A percentile compares a stretch with the other conserved stretches of the same genome.
These are phyloP conservation scores for Zele albiditarsus DNA, from an alignment of 2,888 invertebrate genomes.

Conservation along the genomic window DNA sequence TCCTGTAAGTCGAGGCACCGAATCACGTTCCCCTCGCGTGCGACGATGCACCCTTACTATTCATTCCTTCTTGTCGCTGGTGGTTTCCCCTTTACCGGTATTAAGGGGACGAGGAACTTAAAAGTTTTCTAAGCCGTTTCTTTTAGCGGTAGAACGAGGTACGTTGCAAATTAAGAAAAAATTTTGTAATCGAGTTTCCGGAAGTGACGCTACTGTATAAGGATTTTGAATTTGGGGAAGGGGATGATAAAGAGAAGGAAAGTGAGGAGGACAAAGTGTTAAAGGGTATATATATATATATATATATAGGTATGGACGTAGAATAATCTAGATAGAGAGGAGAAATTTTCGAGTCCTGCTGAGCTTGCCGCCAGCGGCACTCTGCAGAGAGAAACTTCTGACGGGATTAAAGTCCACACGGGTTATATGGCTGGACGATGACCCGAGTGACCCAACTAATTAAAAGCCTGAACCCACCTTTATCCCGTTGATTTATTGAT, in stretches of 20 bases:
- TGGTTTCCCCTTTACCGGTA: conserved; percentile 1
- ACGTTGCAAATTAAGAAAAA: conserved; percentile 58
- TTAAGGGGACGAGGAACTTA: conserved; percentile 24
- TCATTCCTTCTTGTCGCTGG: neutral
- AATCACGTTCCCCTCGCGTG: neutral
- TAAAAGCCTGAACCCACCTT: conserved; percentile 25
- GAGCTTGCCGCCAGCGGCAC: conserved; percentile 8
- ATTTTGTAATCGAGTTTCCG: conserved; percentile 57
- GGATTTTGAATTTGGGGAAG: neutral
- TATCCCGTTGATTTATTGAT: conserved; percentile 27
- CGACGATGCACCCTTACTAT: neutral
- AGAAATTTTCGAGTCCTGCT: conserved; percentile 42
- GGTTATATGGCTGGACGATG: conserved; percentile 30
- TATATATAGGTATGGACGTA: conserved; percentile 34
- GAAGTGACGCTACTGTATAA: conserved; percentile 41
- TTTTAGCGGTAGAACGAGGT: conserved; percentile 42
- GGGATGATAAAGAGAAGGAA: conserved; percentile 21
- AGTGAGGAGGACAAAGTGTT: neutral
- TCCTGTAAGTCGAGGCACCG: conserved; percentile 7
- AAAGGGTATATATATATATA: conserved; percentile 29
- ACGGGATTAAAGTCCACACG: conserved; percentile 36
- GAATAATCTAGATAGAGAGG: conserved; percentile 5
- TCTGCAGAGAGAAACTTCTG: conserved; percentile 31
- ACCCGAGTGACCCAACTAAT: conserved; percentile 39
- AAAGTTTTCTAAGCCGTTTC: conserved; percentile 52